phyloP scores from a whole-genome alignment of 2,113 vertebrate genomes.

The Anser cygnoides region DNA sequence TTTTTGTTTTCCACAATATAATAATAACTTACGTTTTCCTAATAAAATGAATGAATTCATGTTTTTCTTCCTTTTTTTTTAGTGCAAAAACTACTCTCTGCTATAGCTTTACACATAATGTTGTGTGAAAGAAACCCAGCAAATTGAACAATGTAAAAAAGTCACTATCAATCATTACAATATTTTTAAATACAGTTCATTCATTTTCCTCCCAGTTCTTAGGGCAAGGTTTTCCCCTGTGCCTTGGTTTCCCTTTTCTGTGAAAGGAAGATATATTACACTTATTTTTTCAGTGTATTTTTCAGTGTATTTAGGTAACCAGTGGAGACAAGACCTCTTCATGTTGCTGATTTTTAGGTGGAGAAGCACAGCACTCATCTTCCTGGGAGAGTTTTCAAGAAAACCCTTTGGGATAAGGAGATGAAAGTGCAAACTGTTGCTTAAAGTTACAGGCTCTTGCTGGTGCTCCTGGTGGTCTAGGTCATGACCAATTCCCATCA shows the following conservation, averaged over 20 bases:
- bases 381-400: neutral
- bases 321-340: neutral
- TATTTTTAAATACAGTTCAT: neutral
- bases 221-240: accelerated
- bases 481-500: neutral
- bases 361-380: neutral
- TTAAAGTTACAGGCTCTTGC: neutral
- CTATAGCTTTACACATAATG: neutral
- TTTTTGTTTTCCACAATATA: neutral
- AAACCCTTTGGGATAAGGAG: neutral
- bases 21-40: neutral
- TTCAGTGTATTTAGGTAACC: accelerated
- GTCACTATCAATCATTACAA: neutral
- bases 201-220: neutral
- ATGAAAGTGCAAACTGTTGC: neutral
- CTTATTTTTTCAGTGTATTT: neutral
- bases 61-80: neutral
- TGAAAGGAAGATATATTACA: neutral
- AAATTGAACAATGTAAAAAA: neutral
- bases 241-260: neutral
- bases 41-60: too few species aligned
- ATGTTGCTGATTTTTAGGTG: neutral
- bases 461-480: neutral
- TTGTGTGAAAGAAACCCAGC: neutral
- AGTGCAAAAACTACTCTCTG: neutral